These are phyloP conservation scores for Toxostoma redivivum DNA, from an alignment of 2,113 vertebrate genomes.

Conservation along the genomic window DNA sequence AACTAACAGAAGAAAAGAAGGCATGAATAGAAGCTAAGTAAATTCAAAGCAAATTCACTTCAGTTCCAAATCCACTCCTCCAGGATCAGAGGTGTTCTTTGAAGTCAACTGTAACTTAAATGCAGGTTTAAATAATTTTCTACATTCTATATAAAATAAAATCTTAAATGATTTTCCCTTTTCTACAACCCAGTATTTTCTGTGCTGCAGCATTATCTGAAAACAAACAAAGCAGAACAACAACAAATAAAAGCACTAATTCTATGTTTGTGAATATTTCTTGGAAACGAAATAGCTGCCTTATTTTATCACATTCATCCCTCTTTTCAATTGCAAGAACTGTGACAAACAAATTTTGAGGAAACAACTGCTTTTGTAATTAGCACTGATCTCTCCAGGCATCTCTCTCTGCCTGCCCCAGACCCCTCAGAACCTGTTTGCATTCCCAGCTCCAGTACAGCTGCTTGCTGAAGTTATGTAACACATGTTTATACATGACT, in stretches of 20 bases:
- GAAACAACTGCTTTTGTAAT: neutral
- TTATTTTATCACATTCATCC: neutral
- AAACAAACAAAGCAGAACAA: constrained; percentile 1
- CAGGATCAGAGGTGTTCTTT: neutral
- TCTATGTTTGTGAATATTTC: neutral
- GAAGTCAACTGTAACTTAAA: neutral
- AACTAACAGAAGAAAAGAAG: neutral
- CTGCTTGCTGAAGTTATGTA: neutral
- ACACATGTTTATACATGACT: neutral
- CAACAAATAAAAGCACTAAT: neutral
- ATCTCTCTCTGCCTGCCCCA: neutral
- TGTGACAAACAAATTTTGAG: neutral
- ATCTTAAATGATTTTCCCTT: neutral
- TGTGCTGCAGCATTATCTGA: neutral
- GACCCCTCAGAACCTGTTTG: neutral
- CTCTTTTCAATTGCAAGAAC: neutral
- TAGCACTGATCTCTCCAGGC: neutral
- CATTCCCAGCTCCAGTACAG: neutral
- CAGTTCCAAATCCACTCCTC: neutral
- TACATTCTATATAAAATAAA: neutral
- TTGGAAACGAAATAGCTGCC: neutral
- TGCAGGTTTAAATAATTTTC: neutral
- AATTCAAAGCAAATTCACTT: neutral
- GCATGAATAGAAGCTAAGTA: neutral
- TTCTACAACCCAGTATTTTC: neutral